Percentiles rank a stretch among this genome's conserved stretches.
These are phyloP conservation scores for Butorides virescens DNA, from an alignment of 2,113 vertebrate genomes.

Conservation along the genomic window DNA sequence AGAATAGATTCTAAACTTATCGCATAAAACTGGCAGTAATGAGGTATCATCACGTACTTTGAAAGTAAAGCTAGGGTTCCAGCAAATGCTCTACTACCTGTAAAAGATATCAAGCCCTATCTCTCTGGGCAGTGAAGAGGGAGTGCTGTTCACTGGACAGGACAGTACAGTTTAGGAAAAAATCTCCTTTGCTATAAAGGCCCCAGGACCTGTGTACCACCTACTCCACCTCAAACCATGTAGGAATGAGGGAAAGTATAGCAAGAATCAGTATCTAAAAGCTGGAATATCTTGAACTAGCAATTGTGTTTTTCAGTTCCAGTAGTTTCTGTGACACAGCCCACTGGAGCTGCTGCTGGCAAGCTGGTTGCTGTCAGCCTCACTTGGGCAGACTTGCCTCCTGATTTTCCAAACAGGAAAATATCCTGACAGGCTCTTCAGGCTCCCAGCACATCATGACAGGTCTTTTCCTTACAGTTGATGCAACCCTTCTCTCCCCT, in stretches of 20 bases:
- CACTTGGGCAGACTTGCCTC: background rate
- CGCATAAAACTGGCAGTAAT: background rate
- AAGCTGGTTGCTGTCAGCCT: background rate
- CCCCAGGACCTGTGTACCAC: background rate
- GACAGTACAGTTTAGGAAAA: no score
- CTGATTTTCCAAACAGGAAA: background rate
- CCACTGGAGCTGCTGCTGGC: background rate
- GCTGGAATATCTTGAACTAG: background rate
- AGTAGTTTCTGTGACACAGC: background rate
- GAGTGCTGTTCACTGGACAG: background rate
- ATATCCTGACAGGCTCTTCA: background rate
- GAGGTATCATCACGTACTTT: background rate
- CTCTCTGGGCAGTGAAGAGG: background rate
- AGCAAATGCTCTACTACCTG: background rate
- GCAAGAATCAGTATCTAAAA: background rate
- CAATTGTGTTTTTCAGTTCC: background rate
- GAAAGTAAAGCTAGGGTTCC: background rate
- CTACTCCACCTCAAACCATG: accelerated
- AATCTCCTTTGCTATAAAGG: background rate
- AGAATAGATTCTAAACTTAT: background rate
- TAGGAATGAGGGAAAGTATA: background rate
- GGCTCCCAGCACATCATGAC: background rate
- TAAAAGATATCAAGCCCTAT: background rate
- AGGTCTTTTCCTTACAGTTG: background rate
- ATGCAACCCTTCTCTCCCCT: background rate